These are phyloP conservation scores for Hyaena hyaena DNA, from an alignment of 2,113 vertebrate species.

Conservation along the genomic window DNA sequence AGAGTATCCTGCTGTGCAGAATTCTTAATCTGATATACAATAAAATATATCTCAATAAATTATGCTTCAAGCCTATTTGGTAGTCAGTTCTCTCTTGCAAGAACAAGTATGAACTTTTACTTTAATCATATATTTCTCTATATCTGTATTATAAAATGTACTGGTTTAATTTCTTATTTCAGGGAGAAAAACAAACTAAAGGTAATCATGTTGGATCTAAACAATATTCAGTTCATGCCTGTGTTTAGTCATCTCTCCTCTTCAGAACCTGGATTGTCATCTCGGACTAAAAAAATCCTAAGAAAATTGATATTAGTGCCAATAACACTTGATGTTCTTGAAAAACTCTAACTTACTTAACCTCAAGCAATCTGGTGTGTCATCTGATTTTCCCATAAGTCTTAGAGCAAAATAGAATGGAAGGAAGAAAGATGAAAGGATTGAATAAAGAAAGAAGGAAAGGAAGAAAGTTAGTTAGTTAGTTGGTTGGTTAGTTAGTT, in stretches of 20 bases:
- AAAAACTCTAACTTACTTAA: neutral
- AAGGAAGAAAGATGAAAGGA: neutral
- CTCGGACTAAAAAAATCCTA: neutral
- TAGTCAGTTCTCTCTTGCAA: neutral
- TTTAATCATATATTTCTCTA: neutral
- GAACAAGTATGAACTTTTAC: neutral
- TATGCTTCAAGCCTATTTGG: neutral
- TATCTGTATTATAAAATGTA: neutral
- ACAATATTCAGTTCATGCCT: neutral
- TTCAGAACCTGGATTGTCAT: neutral
- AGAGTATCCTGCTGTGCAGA: neutral
- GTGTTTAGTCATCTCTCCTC: neutral
- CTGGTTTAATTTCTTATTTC: slow-evolving; percentile 13
- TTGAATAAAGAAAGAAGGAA: neutral
- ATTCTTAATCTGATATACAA: neutral
- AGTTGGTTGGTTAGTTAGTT: neutral
- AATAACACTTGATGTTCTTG: neutral
- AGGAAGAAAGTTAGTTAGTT: neutral
- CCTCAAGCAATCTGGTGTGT: neutral
- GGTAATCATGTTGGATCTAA: neutral
- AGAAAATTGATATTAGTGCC: neutral
- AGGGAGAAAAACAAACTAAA: neutral
- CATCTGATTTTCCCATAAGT: neutral
- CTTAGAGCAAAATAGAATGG: neutral
- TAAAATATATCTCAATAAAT: slow-evolving; percentile 5